A percentile compares a stretch with the other conserved stretches of the same genome.
Evolutionary conservation across 2,888 invertebrate species (phyloP).

Genomic region (Amorpha juglandis): DNA sequence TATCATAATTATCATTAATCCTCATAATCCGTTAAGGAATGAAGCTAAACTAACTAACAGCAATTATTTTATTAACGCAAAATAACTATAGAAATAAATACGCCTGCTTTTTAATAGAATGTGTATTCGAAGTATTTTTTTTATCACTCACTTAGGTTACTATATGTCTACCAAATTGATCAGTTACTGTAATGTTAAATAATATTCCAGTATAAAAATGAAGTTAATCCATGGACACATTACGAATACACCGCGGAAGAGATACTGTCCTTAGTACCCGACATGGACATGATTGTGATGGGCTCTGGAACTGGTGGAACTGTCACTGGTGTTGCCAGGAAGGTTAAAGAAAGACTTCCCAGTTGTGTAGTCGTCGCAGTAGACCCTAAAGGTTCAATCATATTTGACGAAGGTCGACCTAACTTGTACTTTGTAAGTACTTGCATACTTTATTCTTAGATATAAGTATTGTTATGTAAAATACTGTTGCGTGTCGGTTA

Average conservation of each 20-base stretch:
- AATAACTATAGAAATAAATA: too few relatives aligned
- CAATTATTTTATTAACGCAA: too few relatives aligned
- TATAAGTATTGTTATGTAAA: neutral
- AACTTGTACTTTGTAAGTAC: conserved; percentile 49
- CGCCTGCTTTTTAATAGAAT: too few relatives aligned
- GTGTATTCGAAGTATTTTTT: neutral
- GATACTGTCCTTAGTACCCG: conserved; percentile 88
- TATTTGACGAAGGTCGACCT: conserved; percentile 86
- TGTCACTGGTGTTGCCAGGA: conserved; percentile 93
- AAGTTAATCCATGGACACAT: conserved; percentile 96
- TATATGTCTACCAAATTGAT: neutral
- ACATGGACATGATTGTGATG: conserved; percentile 91
- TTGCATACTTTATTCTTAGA: neutral
- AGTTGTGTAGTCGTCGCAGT: conserved; percentile 91
- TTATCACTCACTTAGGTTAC: neutral
- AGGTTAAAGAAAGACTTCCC: conserved; percentile 92
- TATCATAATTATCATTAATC: too few relatives aligned
- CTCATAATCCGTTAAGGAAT: too few relatives aligned
- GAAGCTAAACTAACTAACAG: too few relatives aligned
- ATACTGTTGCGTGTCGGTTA: neutral
- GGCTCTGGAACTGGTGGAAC: conserved; percentile 98
- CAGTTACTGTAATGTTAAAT: neutral
- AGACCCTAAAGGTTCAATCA: conserved; percentile 90
- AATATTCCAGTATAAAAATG: conserved; percentile 88
- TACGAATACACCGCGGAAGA: conserved; percentile 97